Evolutionary conservation across 2,888 invertebrate species (phyloP).

Genomic region (Drosophila nr. medialis): DNA sequence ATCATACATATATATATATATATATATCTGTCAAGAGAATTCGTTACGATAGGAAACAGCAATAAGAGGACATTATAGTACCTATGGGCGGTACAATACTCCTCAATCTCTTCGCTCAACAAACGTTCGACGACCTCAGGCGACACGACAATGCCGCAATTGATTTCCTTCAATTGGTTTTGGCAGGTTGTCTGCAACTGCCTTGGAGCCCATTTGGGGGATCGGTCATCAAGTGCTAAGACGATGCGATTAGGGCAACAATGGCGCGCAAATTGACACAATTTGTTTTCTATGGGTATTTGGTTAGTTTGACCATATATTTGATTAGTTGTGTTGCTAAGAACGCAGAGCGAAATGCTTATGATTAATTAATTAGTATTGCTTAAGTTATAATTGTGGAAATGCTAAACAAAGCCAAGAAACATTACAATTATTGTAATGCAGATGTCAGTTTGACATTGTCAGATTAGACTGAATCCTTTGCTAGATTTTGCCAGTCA

Average conservation of each 20-base stretch:
- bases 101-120: background rate
- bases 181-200: slow-evolving; percentile 33
- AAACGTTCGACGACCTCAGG: slow-evolving; percentile 51
- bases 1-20: slow-evolving; percentile 27
- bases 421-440: background rate
- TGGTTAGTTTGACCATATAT: background rate
- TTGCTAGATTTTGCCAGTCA: background rate
- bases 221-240: background rate
- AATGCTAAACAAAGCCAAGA: background rate
- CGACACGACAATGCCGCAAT: slow-evolving; percentile 65
- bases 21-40: background rate
- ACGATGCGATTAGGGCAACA: slow-evolving; percentile 3
- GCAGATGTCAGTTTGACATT: background rate
- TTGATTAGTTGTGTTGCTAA: background rate
- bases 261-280: slow-evolving; percentile 34
- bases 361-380: background rate
- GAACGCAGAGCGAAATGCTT: background rate
- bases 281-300: slow-evolving; percentile 36
- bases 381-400: background rate
- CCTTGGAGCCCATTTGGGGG: background rate
- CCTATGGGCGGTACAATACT: background rate
- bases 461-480: background rate
- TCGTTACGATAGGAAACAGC: background rate
- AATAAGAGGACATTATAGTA: background rate
- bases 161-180: slow-evolving; percentile 76